Evolutionary conservation across 2,888 invertebrate genomes (phyloP).

Genomic region (Apomyelois bistriatella): DNA sequence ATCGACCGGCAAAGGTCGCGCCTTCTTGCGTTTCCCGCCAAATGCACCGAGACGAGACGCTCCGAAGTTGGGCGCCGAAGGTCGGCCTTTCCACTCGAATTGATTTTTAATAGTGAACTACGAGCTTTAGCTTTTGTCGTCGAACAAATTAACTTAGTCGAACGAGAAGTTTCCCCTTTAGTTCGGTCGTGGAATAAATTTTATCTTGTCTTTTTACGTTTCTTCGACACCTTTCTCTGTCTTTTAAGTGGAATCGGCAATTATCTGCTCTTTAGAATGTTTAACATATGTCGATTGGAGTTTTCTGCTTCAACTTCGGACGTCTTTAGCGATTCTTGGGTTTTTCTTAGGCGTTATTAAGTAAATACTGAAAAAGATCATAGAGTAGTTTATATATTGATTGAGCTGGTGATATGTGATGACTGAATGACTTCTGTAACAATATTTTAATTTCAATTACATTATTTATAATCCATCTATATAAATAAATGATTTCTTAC

Average conservation of each 20-base stretch:
- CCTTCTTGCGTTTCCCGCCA: constrained; percentile 66
- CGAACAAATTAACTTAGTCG: constrained; percentile 65
- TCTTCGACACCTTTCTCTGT: constrained; percentile 6
- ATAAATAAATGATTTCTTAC: too few relatives aligned
- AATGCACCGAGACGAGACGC: constrained; percentile 71
- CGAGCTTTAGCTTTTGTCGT: constrained; percentile 65
- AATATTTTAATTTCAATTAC: too few relatives aligned
- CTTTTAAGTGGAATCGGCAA: constrained; percentile 4
- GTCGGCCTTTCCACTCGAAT: constrained; percentile 69
- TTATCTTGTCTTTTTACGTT: constrained; percentile 20
- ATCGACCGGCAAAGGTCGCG: constrained; percentile 76
- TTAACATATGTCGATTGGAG: constrained; percentile 2
- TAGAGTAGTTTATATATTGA: too few relatives aligned
- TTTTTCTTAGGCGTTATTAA: neutral
- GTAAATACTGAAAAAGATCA: neutral
- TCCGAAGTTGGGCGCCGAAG: constrained; percentile 53
- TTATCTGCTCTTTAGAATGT: constrained; percentile 5
- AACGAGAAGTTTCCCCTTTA: constrained; percentile 50
- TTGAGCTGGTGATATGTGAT: too few relatives aligned
- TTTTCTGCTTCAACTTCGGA: constrained; percentile 8
- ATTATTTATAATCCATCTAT: too few relatives aligned
- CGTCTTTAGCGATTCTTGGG: neutral
- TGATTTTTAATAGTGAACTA: constrained; percentile 76
- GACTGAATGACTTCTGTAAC: too few relatives aligned
- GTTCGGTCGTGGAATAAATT: constrained; percentile 39